A percentile compares a stretch with the other conserved stretches of the same genome.
phyloP scores from a whole-genome alignment of 2,888 invertebrate species.

The Drosophila peninsularis region DNA sequence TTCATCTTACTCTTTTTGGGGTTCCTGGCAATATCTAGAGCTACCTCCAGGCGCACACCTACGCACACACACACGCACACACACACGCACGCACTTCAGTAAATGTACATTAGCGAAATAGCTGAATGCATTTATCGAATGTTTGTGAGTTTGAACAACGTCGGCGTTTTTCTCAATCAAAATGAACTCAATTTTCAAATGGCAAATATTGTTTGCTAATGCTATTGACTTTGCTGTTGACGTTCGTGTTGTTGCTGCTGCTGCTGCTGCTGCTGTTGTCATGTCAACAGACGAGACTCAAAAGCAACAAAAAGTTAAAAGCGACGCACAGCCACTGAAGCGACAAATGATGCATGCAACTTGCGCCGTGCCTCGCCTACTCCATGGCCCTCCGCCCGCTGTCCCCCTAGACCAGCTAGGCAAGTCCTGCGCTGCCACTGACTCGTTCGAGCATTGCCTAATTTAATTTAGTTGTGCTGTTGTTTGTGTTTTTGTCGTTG shows the following conservation, averaged over 20 bases:
- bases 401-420: background rate
- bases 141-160: slow-evolving; percentile 29
- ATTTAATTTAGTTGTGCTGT: slow-evolving; percentile 51
- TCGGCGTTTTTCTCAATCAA: slow-evolving; percentile 55
- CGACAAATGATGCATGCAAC: slow-evolving; percentile 55
- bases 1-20: slow-evolving; percentile 11
- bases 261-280: slow-evolving; percentile 38
- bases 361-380: slow-evolving; percentile 11
- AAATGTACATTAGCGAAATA: slow-evolving; percentile 35
- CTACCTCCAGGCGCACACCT: slow-evolving; percentile 16
- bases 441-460: slow-evolving; percentile 61
- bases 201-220: slow-evolving; percentile 46
- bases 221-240: slow-evolving; percentile 38
- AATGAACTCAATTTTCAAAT: slow-evolving; percentile 57
- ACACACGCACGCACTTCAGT: background rate
- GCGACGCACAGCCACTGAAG: slow-evolving; percentile 49
- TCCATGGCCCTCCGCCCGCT: too few relatives aligned
- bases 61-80: background rate
- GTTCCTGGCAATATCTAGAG: slow-evolving; percentile 30
- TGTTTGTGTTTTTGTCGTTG: slow-evolving; percentile 33
- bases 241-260: slow-evolving; percentile 18
- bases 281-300: slow-evolving; percentile 54
- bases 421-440: slow-evolving; percentile 7
- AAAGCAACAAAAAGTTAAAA: slow-evolving; percentile 38
- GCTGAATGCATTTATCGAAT: slow-evolving; percentile 33